Evolutionary conservation across 2,797 vertebrate genomes (phyloP).

Genomic region (Chelon labrosus): DNA sequence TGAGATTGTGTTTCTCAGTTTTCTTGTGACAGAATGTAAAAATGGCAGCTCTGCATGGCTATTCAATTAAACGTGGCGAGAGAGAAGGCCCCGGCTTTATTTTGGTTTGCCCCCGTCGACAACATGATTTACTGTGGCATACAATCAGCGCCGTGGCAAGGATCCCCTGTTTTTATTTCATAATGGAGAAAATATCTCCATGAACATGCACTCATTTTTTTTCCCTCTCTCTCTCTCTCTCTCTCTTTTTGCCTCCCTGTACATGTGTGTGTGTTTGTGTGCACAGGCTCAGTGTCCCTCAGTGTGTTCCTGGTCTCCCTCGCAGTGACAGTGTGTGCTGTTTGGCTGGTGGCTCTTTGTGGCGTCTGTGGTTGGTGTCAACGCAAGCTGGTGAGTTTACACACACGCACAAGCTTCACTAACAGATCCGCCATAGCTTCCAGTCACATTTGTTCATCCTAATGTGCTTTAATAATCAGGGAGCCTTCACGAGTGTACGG

Average conservation of each 20-base stretch:
- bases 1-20: constrained; percentile 69
- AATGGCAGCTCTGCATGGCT: constrained; percentile 43
- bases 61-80: constrained; percentile 64
- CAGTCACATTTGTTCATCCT: constrained; percentile 43
- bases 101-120: constrained; percentile 26
- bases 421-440: constrained; percentile 42
- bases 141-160: constrained; percentile 25
- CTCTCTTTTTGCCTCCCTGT: constrained; percentile 33
- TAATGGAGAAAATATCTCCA: constrained; percentile 30
- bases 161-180: constrained; percentile 36
- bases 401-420: constrained; percentile 46
- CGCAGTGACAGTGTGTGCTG: constrained; percentile 97
- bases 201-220: constrained; percentile 31
- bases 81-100: constrained; percentile 30
- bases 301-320: constrained; percentile 97
- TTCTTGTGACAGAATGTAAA: constrained; percentile 60
- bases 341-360: constrained; percentile 96
- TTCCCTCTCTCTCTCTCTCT: not conserved
- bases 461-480: constrained; percentile 48
- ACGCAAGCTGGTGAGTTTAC: constrained; percentile 95
- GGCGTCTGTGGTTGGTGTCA: constrained; percentile 99
- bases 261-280: constrained; percentile 63
- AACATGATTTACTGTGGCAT: constrained; percentile 41
- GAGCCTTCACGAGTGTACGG: constrained; percentile 34
- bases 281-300: constrained; percentile 92